These are phyloP conservation scores for Sebastiscus albofasciatus DNA, from an alignment of 2,797 vertebrate species.

Conservation along the genomic window DNA sequence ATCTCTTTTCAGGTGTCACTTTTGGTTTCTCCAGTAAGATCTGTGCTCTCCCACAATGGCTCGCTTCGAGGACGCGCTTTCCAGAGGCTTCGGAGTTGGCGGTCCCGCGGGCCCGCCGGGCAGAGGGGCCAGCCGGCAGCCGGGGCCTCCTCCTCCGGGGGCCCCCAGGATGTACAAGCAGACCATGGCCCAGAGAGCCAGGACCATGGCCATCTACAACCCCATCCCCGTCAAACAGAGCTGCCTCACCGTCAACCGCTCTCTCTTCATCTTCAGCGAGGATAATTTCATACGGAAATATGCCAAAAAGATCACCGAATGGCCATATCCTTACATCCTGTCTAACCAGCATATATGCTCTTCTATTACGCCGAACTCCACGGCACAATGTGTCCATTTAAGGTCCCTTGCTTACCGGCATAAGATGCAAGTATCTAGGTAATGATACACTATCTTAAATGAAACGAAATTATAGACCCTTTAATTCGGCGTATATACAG, in stretches of 20 bases:
- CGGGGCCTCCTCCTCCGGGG: constrained; percentile 86
- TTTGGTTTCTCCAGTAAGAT: constrained; percentile 81
- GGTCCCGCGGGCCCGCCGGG: constrained; percentile 82
- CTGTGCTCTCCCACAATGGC: constrained; percentile 87
- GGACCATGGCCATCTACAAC: constrained; percentile 98
- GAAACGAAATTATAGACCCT: rapidly evolving
- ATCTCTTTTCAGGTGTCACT: constrained; percentile 79
- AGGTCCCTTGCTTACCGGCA: not conserved
- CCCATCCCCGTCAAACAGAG: constrained; percentile 97
- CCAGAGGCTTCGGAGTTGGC: constrained; percentile 89
- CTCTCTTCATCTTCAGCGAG: constrained; percentile 98
- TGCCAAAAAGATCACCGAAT: constrained; percentile 98
- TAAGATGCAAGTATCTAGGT: not conserved
- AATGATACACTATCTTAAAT: too few species aligned
- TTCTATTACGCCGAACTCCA: not conserved
- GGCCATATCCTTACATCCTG: constrained; percentile 94
- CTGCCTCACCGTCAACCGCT: constrained; percentile 96
- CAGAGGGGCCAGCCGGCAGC: constrained; percentile 83
- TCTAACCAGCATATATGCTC: not conserved
- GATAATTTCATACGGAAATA: constrained; percentile 98
- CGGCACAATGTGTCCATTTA: not conserved
- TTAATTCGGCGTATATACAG: not conserved
- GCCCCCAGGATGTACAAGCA: constrained; percentile 92
- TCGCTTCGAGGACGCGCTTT: constrained; percentile 94
- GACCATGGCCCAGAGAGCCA: constrained; percentile 94